Base-by-base conservation (phyloP, 2,888 invertebrate species). In the Netelia inedita region DNA sequence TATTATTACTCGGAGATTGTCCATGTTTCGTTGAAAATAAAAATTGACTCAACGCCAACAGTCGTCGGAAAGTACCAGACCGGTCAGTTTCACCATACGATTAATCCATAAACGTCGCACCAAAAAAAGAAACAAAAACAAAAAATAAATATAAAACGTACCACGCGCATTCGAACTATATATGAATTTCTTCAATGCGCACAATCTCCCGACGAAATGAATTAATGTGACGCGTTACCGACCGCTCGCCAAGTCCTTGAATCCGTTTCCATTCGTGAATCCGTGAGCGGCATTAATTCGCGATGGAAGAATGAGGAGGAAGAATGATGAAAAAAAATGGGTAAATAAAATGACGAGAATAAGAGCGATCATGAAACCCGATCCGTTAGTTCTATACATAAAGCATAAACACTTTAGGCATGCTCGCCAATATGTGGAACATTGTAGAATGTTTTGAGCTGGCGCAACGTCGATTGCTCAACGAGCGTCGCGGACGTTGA, bases 181-280 rank as follows among this genome's bases (percentile, higher is more conserved):
- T 35, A 6, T 46, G 46, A 61, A 73, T 65, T 73, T 66, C 59
- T 74, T 78, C 65, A 65, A 65, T 69, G 9, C 16, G 16, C 11
- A 57, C 61, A 55, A 74, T 59, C 78, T 65, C 69, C 57, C 23
- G 41, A n/a, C 55, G 9, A 65, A 75, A 75, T 35, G 74, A 55
- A 85, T 85, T 75, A 79, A 82, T 74, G 43, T 8, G n/a, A 53
- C 61, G 28, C 41, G 65, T 79, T 65, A 75, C 35, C 57, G 50
- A 35, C 55, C 21, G 21, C 5, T 46, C 73, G 14, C 11, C 23
- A 69, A 83, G 87, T 87, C 89, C 90, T 89, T 90, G 90, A 57
- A 87, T 91, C 87, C 88, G 35, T 88, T 89, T 89, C 88, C 83
- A 88, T 88, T 78, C 79, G 74, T 14, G 63, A 72, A 82, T 85